A percentile compares a stretch with the other conserved stretches of the same genome.
phyloP scores from a whole-genome alignment of 2,113 vertebrate genomes.

The Cisticola juncidis region DNA sequence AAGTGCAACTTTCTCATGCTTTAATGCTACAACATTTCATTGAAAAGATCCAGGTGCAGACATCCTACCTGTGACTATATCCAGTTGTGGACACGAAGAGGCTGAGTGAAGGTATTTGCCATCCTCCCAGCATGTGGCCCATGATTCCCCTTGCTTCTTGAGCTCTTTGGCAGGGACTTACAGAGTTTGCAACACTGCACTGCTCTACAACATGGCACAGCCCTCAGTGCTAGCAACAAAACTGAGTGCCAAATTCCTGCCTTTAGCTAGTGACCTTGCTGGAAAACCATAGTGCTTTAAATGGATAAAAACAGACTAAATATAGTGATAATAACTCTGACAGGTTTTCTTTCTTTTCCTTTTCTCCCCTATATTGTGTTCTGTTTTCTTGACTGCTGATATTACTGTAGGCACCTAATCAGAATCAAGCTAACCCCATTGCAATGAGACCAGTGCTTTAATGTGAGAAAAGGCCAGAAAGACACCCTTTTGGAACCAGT shows the following conservation, averaged over 20 bases:
- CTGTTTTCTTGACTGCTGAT: not conserved
- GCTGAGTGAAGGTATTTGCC: not conserved
- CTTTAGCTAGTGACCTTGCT: not conserved
- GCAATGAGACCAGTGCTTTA: not conserved
- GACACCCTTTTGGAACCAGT: not conserved
- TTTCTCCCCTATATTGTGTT: not conserved
- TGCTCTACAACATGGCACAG: not conserved
- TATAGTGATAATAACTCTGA: not conserved
- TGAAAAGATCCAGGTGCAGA: not conserved
- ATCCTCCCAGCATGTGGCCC: not conserved
- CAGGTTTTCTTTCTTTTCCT: not conserved
- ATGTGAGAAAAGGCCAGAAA: not conserved
- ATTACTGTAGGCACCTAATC: not conserved
- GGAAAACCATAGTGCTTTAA: not conserved
- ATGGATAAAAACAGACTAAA: not conserved
- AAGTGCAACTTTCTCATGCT: not conserved
- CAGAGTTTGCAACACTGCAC: not conserved
- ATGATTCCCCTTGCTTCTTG: not conserved
- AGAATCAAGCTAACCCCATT: not conserved
- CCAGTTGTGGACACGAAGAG: not conserved
- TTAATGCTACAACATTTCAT: not conserved
- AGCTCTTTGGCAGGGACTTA: not conserved
- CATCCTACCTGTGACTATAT: not conserved
- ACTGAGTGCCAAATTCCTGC: not conserved
- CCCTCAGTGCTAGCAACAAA: not conserved